A percentile compares a stretch with the other conserved stretches of the same genome.
Conservation (phyloP, 2,797 vertebrate genomes). For the Cuculus canorus region DNA sequence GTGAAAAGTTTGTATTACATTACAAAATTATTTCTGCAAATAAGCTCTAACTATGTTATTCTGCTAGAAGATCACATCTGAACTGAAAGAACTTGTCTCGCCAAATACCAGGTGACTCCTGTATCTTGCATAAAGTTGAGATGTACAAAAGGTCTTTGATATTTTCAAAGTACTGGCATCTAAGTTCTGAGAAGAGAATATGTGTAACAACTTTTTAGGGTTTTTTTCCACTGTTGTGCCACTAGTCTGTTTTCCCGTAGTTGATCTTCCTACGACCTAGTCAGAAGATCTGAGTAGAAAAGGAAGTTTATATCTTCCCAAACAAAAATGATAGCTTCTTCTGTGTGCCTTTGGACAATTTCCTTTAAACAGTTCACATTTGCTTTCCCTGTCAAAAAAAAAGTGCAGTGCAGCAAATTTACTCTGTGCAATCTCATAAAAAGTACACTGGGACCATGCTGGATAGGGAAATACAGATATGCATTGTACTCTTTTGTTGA, state of each 20-base stretch:
- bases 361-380: background rate
- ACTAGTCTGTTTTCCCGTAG: background rate
- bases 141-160: fast-evolving
- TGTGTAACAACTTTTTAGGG: background rate
- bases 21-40: background rate
- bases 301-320: background rate
- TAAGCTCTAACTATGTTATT: background rate
- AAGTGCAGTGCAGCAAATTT: background rate
- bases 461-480: background rate
- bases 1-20: background rate
- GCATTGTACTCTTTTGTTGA: background rate
- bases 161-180: background rate
- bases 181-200: background rate
- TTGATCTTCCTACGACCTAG: background rate
- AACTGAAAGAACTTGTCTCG: background rate
- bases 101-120: background rate
- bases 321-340: background rate
- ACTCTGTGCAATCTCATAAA: background rate
- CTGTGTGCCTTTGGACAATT: background rate
- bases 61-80: background rate
- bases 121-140: background rate
- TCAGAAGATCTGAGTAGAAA: background rate
- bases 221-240: background rate
- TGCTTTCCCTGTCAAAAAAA: background rate
- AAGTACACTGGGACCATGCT: background rate